phyloP scores from a whole-genome alignment of 1,140 invertebrate species.

The Panagrolaimus sp. region DNA sequence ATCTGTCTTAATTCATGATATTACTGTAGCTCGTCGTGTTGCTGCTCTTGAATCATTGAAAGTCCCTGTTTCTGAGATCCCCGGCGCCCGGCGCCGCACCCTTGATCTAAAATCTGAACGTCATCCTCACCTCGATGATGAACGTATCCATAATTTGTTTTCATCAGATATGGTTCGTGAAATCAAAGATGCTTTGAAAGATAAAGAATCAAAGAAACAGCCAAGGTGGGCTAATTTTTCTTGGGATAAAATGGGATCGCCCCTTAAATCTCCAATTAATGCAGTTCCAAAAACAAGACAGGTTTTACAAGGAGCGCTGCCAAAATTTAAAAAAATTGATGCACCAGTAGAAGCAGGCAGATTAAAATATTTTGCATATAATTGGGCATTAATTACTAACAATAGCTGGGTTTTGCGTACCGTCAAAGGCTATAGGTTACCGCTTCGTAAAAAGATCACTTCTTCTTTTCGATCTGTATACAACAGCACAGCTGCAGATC shows the following conservation, averaged over 20 bases:
- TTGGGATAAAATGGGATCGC: no score
- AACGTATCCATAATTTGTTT: not conserved
- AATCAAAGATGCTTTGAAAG: not conserved
- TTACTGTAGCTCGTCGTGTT: not conserved
- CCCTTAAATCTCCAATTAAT: not conserved
- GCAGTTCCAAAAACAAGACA: no score
- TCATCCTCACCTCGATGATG: not conserved
- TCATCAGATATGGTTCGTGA: not conserved
- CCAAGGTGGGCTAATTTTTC: not conserved
- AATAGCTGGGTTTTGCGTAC: no score
- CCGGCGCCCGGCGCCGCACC: not conserved
- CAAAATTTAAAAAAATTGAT: no score
- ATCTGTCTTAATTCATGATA: not conserved
- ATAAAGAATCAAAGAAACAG: not conserved
- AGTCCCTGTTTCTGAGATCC: not conserved
- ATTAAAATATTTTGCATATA: no score
- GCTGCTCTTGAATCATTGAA: not conserved
- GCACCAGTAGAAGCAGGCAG: no score
- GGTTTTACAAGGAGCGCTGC: no score
- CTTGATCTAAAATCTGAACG: not conserved
- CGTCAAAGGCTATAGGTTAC: no score
- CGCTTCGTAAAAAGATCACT: no score
- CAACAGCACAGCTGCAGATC: no score
- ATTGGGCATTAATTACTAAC: no score
- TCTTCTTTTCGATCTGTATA: no score